Base-by-base conservation (phyloP, 2,797 vertebrate genomes). In the Neoniphon sammara region DNA sequence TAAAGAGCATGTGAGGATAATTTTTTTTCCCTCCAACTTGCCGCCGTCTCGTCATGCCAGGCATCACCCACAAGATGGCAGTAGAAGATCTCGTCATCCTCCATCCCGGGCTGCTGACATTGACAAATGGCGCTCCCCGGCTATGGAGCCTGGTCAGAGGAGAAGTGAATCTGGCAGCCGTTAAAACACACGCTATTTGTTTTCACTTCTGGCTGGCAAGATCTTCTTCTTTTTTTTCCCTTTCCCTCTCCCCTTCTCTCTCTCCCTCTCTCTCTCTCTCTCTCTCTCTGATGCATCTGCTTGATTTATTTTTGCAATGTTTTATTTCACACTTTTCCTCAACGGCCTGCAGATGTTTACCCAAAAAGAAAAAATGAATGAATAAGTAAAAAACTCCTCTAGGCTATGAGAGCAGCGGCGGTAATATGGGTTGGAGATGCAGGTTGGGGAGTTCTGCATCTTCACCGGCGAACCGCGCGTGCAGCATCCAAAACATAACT, bases 1-100 rank as follows among this genome's bases (percentile, higher is more conserved):
- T 31, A 6, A 3, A 31, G 30, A 31, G 30, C 30, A 31, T 31
- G 30, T 31, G 30, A 31, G 30, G 27, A 9, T 31, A 27, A 15
- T 34, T 5, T 14, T 20, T 20, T 1, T 9, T 8, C 2, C 8
- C 14, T 14, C 17, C 8, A 4, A 52, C 0, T n/a, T 3, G 44
- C 6, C 11, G 25, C 25, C 50, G 14, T 31, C 6, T 27, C 74
- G 81, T 56, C 14, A 42, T 82, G 55, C 15, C 55, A 5, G 0
- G 1, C 1, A 10, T 67, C 17, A 25, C 59, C 78, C 89, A 87
- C 71, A 54, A 86, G 88, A 77, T 87, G 89, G 84, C 87, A 83
- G 78, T 84, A 86, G 66, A 84, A 60, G 36, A 62, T 70, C 34
- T 21, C 0, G n/a, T 18, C 5, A 66, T 71, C 17, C 2, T 17